phyloP scores from a whole-genome alignment of 2,113 vertebrate genomes.

The Epinephelus lanceolatus region DNA sequence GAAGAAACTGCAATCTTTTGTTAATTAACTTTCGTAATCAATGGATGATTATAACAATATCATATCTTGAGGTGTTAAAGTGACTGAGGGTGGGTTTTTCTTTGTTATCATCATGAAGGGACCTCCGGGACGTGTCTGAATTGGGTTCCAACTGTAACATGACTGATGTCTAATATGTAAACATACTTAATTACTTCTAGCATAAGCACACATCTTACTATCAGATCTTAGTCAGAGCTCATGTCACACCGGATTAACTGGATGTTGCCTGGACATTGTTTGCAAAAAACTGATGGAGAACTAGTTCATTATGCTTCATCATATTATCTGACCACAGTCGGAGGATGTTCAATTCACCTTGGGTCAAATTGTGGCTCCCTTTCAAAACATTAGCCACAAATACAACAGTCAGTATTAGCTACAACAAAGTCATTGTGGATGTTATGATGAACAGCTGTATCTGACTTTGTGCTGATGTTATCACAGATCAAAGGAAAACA shows the following conservation, averaged over 20 bases:
- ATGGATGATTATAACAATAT: neutral
- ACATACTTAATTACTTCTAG: conserved; percentile 1
- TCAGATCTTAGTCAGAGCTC: conserved; percentile 58
- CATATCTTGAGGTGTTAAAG: neutral
- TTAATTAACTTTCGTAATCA: neutral
- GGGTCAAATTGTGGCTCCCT: conserved; percentile 42
- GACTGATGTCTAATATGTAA: conserved; percentile 46
- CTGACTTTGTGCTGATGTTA: conserved; percentile 35
- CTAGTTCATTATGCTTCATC: conserved; percentile 51
- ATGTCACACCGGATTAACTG: conserved; percentile 53
- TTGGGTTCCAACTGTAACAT: neutral
- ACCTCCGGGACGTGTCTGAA: neutral
- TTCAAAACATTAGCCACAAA: conserved; percentile 41
- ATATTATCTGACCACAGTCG: conserved; percentile 50
- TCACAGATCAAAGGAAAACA: conserved; percentile 48
- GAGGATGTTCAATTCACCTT: conserved; percentile 54
- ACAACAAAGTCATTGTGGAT: conserved; percentile 24
- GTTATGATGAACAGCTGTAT: conserved; percentile 37
- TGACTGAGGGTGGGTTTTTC: neutral
- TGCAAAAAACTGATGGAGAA: conserved; percentile 64
- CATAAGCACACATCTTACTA: conserved; percentile 21
- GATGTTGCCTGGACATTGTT: conserved; percentile 59
- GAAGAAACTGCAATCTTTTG: neutral
- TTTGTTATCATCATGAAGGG: neutral
- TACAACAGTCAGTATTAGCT: conserved; percentile 39